Percentiles rank a stretch among this genome's conserved stretches.
Evolutionary conservation across 2,797 vertebrate species (phyloP).

Genomic region (Leuciscus waleckii): DNA sequence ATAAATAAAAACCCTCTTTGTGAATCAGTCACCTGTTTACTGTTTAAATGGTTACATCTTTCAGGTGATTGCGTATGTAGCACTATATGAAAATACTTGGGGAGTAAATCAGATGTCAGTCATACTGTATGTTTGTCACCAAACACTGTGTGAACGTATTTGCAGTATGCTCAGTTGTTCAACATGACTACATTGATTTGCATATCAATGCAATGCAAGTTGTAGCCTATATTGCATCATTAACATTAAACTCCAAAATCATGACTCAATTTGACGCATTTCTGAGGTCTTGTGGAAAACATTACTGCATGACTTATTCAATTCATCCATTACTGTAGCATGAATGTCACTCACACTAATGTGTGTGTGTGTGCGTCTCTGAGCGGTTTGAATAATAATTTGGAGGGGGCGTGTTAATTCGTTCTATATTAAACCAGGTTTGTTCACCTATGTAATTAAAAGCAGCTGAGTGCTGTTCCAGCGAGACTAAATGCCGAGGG

Average conservation of each 20-base stretch:
- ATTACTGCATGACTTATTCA: neutral
- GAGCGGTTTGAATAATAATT: slow-evolving; percentile 22
- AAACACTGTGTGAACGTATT: neutral
- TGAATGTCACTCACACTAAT: slow-evolving; percentile 4
- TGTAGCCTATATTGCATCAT: neutral
- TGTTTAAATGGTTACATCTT: too few species aligned
- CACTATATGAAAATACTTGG: too few species aligned
- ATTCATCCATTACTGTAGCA: neutral
- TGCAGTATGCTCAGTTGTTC: neutral
- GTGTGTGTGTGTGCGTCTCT: neutral
- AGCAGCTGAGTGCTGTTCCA: slow-evolving; percentile 43
- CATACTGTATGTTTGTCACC: neutral
- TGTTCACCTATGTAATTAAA: slow-evolving; percentile 47
- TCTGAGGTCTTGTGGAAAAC: neutral
- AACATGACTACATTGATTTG: neutral
- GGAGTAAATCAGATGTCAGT: too few species aligned
- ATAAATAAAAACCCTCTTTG: neutral
- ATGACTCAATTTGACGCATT: neutral
- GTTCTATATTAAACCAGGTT: slow-evolving; percentile 34
- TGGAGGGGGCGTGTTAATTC: slow-evolving; percentile 18
- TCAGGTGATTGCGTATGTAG: too few species aligned
- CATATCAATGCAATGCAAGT: neutral
- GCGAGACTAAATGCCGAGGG: slow-evolving; percentile 30
- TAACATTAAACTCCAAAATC: neutral
- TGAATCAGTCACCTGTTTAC: neutral